A percentile compares a stretch with the other conserved stretches of the same genome.
Evolutionary conservation across 2,888 invertebrate species (phyloP).

Genomic region (Siphonodentalium dalli): DNA sequence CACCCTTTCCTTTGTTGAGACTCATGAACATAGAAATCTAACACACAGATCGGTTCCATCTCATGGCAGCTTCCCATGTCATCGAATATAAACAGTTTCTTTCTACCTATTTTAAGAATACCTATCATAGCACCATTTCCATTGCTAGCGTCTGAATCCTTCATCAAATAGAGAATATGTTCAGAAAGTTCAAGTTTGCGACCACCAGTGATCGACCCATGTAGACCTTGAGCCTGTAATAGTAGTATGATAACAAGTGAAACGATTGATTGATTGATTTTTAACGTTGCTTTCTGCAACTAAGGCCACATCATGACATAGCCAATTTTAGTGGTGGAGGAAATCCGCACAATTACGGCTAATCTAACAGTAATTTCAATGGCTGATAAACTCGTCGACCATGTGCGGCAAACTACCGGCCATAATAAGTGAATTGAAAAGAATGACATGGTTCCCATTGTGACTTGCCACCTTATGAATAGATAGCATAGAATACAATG

Average conservation of each 20-base stretch:
- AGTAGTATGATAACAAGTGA: not conserved
- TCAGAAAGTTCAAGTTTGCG: constrained; percentile 56
- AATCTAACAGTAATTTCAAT: too few relatives aligned
- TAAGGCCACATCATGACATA: too few relatives aligned
- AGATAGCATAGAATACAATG: too few relatives aligned
- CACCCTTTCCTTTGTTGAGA: constrained; percentile 84
- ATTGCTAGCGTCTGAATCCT: constrained; percentile 55
- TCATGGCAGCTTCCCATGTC: constrained; percentile 72
- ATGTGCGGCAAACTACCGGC: too few relatives aligned
- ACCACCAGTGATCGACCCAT: constrained; percentile 58
- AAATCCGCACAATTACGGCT: too few relatives aligned
- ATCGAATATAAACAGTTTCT: constrained; percentile 80
- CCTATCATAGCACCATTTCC: constrained; percentile 73
- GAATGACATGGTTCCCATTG: too few relatives aligned
- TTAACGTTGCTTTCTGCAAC: too few relatives aligned
- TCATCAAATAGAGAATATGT: constrained; percentile 62
- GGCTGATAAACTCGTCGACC: too few relatives aligned
- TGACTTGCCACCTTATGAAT: too few relatives aligned
- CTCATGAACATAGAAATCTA: constrained; percentile 91
- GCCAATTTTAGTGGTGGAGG: too few relatives aligned
- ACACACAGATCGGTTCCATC: constrained; percentile 82
- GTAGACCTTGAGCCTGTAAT: constrained; percentile 62
- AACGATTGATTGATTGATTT: too few relatives aligned
- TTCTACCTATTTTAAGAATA: constrained; percentile 86
- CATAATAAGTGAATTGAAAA: too few relatives aligned